Conservation (phyloP, 2,797 vertebrate species). For the Calcarius lapponicus region DNA sequence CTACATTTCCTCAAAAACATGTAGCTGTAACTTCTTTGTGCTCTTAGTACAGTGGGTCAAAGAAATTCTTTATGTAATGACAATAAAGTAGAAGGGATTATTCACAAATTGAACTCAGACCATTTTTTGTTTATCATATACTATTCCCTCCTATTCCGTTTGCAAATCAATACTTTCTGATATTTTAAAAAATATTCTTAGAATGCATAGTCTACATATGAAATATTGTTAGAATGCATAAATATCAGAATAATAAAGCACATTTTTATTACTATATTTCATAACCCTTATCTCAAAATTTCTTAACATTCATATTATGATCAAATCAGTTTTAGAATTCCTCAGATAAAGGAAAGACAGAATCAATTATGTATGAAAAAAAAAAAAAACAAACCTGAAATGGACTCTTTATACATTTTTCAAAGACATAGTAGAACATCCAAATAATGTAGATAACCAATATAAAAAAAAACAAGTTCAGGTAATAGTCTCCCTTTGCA, state of each 20-base stretch:
- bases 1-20: background rate
- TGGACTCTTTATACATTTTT: background rate
- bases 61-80: background rate
- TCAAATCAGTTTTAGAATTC: background rate
- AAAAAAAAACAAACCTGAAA: background rate
- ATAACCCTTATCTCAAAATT: background rate
- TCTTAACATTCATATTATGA: background rate
- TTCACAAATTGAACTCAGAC: background rate
- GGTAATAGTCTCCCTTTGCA: background rate
- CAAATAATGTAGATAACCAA: background rate
- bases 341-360: background rate
- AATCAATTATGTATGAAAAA: background rate
- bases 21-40: background rate
- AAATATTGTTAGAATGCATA: background rate
- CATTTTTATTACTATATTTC: background rate
- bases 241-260: background rate
- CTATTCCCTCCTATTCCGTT: background rate
- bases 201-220: background rate
- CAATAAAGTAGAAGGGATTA: background rate
- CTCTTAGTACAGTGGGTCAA: background rate
- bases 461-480: background rate
- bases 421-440: background rate
- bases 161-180: background rate
- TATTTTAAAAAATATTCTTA: background rate
- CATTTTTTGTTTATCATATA: background rate